Evolutionary conservation across 2,888 invertebrate species (phyloP).

Genomic region (Helleia helle): DNA sequence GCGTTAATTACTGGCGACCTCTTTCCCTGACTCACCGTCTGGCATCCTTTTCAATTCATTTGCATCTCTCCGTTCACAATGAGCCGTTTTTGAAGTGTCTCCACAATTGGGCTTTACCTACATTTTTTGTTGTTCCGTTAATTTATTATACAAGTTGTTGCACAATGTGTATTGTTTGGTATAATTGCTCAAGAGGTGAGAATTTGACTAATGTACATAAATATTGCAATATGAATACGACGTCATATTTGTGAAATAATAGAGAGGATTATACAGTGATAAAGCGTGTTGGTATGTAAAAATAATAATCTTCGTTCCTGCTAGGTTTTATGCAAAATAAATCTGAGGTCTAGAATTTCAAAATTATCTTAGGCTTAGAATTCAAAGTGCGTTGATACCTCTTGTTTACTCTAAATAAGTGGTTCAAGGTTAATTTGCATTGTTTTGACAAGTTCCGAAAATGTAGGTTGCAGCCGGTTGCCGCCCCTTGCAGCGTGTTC

Average conservation of each 20-base stretch:
- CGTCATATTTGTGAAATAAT: too few relatives aligned
- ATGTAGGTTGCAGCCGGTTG: conserved; percentile 10
- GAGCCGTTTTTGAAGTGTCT: background rate
- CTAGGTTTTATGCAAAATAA: too few relatives aligned
- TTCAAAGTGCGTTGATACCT: background rate
- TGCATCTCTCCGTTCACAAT: conserved; percentile 23
- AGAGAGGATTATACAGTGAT: too few relatives aligned
- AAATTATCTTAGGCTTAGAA: too few relatives aligned
- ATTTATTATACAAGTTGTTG: background rate
- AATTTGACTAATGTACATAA: too few relatives aligned
- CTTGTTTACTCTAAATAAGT: background rate
- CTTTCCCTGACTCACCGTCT: conserved; percentile 39
- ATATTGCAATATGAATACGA: too few relatives aligned
- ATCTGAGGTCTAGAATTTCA: too few relatives aligned
- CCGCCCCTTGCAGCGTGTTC: conserved; percentile 18
- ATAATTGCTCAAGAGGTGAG: conserved; percentile 1
- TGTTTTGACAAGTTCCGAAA: background rate
- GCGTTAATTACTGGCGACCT: conserved; percentile 44
- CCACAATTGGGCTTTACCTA: conserved; percentile 1
- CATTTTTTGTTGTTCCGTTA: background rate
- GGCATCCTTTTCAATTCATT: conserved; percentile 29
- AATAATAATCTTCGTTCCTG: too few relatives aligned
- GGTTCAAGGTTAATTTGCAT: too few relatives aligned
- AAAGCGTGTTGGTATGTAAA: too few relatives aligned
- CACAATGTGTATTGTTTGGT: conserved; percentile 8